phyloP scores from a whole-genome alignment of 2,888 invertebrate genomes.

The Eupithecia abbreviata region DNA sequence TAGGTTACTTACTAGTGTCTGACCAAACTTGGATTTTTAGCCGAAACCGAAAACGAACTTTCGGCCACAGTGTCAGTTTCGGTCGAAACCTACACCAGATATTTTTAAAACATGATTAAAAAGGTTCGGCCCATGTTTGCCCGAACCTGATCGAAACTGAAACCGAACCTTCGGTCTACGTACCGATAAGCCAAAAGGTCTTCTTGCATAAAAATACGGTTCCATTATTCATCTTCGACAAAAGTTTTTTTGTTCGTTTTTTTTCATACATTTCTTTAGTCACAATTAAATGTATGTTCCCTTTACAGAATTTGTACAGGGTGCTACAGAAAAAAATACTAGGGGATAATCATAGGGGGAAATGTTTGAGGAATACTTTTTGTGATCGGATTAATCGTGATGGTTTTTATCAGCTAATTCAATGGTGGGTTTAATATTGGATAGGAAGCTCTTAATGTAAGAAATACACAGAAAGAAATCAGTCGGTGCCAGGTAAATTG shows the following conservation, averaged over 20 bases:
- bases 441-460: background rate
- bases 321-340: background rate
- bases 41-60: too few relatives aligned
- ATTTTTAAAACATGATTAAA: too few relatives aligned
- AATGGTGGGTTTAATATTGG: background rate
- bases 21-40: too few relatives aligned
- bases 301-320: slow-evolving; percentile 1
- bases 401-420: background rate
- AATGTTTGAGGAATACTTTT: background rate
- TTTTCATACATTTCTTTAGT: slow-evolving; percentile 15
- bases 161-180: too few relatives aligned
- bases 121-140: too few relatives aligned
- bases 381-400: slow-evolving; percentile 1
- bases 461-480: background rate
- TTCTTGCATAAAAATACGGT: slow-evolving; percentile 8
- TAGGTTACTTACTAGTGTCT: too few relatives aligned
- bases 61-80: too few relatives aligned
- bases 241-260: slow-evolving; percentile 20
- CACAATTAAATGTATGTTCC: background rate
- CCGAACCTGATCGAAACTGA: too few relatives aligned
- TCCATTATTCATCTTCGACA: slow-evolving; percentile 31
- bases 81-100: too few relatives aligned
- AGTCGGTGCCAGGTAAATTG: background rate
- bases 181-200: slow-evolving; percentile 14
- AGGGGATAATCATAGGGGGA: background rate